phyloP scores from a whole-genome alignment of 2,113 vertebrate genomes.

The Excalfactoria chinensis region DNA sequence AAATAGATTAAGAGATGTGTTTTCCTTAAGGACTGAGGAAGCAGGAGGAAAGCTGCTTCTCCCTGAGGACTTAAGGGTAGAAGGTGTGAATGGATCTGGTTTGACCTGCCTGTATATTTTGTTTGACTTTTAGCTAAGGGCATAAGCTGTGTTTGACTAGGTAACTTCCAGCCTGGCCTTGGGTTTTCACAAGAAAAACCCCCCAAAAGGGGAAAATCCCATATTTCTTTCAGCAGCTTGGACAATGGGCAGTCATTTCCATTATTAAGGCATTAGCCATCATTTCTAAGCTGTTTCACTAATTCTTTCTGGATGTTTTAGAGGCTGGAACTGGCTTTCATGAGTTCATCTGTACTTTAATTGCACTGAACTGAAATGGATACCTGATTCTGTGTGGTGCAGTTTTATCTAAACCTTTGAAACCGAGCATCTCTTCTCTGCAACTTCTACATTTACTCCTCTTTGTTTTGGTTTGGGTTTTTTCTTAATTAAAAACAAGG shows the following conservation, averaged over 20 bases:
- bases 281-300: not conserved
- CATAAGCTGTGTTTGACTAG: not conserved
- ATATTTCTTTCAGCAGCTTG: not conserved
- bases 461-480: too few relatives aligned
- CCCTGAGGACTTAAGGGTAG: conserved; percentile 6
- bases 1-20: conserved; percentile 49
- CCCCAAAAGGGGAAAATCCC: not conserved
- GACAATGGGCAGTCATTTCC: not conserved
- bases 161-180: not conserved
- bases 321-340: not conserved
- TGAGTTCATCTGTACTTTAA: not conserved
- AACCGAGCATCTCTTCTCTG: not conserved
- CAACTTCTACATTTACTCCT: not conserved
- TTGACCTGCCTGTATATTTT: not conserved
- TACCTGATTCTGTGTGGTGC: not conserved
- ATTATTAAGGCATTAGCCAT: not conserved
- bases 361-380: not conserved
- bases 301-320: not conserved
- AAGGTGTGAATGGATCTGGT: not conserved
- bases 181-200: not conserved
- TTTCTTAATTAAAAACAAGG: not conserved
- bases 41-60: not conserved
- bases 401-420: not conserved
- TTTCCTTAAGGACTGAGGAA: conserved; percentile 21
- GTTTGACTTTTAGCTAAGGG: not conserved